Evolutionary conservation across 2,888 invertebrate genomes (phyloP).

Genomic region (Hetaerina titia): DNA sequence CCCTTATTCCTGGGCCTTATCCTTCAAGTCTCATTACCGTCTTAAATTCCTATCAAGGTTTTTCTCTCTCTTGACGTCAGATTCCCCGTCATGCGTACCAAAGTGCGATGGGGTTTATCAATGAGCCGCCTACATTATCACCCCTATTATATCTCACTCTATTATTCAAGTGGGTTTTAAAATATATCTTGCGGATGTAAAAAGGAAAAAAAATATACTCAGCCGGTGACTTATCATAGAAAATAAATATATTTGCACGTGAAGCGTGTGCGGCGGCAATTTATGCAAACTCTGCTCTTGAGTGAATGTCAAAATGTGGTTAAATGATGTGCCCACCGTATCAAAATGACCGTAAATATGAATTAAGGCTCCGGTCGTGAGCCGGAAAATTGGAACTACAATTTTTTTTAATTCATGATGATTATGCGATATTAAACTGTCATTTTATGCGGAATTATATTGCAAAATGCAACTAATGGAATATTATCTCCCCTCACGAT

Average conservation of each 20-base stretch:
- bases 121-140: neutral
- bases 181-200: neutral
- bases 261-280: neutral
- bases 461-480: too few relatives aligned
- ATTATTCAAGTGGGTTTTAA: neutral
- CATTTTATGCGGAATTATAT: too few relatives aligned
- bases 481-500: too few relatives aligned
- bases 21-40: slow-evolving; percentile 29
- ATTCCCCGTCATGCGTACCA: neutral
- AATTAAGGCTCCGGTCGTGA: too few relatives aligned
- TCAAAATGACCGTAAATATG: too few relatives aligned
- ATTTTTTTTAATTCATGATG: too few relatives aligned
- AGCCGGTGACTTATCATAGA: neutral
- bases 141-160: neutral
- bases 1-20: neutral
- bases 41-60: neutral
- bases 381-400: too few relatives aligned
- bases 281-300: neutral
- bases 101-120: neutral
- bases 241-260: neutral
- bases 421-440: too few relatives aligned
- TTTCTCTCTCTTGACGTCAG: neutral
- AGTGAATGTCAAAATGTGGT: too few relatives aligned
- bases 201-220: neutral
- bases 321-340: too few relatives aligned